Base-by-base conservation (phyloP, 2,113 vertebrate genomes). In the Menura novaehollandiae region DNA sequence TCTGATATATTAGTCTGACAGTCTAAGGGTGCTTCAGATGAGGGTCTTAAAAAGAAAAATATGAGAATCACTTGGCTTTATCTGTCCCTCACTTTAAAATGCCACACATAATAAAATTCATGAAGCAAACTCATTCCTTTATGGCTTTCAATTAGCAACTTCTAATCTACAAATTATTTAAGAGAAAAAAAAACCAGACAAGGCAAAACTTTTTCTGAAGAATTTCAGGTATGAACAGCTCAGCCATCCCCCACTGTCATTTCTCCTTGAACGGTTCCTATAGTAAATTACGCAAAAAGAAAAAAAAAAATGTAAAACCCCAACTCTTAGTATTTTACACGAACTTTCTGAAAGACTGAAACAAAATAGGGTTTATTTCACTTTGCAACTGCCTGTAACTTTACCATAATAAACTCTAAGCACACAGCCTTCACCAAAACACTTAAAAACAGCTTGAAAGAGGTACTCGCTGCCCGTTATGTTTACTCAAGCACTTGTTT, bases 401-500 rank as follows among this genome's bases (percentile, higher is more conserved):
- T 88, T 20, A 37, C 51, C 55, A 83, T 92, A 95, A 92, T 47
- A 80, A 93, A 89, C 86, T 95, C 44, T 62, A 89, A 63, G 84
- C 59, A 16, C 51, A 11, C 11, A 88, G 60, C 44, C 76, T 51
- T 60, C 73, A 78, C 55, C 91, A 58, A 93, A 95, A 95, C 93
- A 91, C 94, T 82, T 59, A 82, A 91, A 95, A 86, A 79, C 92
- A 89, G 94, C 72, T 59, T 60, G 88, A 96, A 88, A 91, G 92
- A 74, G 76, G 76, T 86, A 69, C 73, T 88, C 32, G 28, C 94
- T 69, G 76, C 95, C 94, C 92, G 80, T 86, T 85, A 81, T 96
- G 96, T 97, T 97, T 97, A 97, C 95, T 93, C 94, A 96, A 97
- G 95, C 97, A 98, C 97, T 98, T 98, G 97, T 96, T 98, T 96